Conservation (phyloP, 2,888 invertebrate species). For the Tryphoninae sp. region DNA sequence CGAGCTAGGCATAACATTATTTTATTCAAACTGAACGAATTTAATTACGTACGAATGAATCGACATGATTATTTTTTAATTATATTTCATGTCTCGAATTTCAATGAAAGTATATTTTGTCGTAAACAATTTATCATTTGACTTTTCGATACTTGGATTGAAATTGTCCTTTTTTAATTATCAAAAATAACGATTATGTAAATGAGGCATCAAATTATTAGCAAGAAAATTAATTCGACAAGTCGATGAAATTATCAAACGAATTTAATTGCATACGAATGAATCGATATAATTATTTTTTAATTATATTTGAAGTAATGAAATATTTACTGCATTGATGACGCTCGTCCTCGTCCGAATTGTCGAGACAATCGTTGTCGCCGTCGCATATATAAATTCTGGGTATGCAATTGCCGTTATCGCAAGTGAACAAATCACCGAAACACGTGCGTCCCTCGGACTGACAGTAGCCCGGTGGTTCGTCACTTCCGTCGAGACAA, state of each 20-base stretch:
- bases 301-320: neutral
- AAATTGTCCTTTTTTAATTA: too few relatives aligned
- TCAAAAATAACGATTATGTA: neutral
- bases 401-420: conserved; percentile 97
- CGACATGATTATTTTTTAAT: too few relatives aligned
- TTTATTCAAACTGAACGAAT: too few relatives aligned
- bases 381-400: conserved; percentile 97
- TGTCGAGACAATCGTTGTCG: conserved; percentile 97
- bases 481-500: conserved; percentile 94
- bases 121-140: too few relatives aligned
- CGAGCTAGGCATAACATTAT: too few relatives aligned
- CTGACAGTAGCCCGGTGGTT: conserved; percentile 96
- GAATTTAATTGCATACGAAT: neutral
- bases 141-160: too few relatives aligned
- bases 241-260: neutral
- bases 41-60: too few relatives aligned
- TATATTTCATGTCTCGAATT: too few relatives aligned
- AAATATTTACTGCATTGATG: conserved; percentile 90
- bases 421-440: conserved; percentile 97
- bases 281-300: neutral
- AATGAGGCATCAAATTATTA: neutral
- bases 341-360: conserved; percentile 94
- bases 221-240: neutral
- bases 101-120: too few relatives aligned
- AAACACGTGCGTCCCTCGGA: conserved; percentile 97